Evolutionary conservation across 37 sponge, comb jelly and placozoan genomes (phyloP).

Genomic region (Cliona cf. orientalis): DNA sequence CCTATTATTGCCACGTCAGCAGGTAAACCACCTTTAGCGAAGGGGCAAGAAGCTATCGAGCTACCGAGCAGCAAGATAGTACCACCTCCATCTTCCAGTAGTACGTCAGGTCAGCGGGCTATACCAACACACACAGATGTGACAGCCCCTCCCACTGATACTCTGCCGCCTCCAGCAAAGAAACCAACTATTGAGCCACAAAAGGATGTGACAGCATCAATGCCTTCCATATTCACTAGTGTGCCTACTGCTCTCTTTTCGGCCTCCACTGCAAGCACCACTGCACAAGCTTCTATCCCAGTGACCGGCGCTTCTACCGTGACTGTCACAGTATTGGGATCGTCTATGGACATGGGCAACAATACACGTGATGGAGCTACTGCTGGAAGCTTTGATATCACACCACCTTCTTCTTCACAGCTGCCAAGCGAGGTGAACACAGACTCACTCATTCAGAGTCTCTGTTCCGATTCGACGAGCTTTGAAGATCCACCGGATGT

Average conservation of each 20-base stretch:
- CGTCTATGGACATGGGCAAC: neutral
- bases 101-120: neutral
- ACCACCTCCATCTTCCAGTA: neutral
- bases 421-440: neutral
- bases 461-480: slow-evolving; percentile 4
- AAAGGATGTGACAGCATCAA: no score
- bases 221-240: no score
- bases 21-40: neutral
- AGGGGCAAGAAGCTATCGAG: neutral
- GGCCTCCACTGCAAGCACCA: no score
- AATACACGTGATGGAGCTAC: neutral
- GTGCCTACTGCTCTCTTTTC: no score
- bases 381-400: neutral
- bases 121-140: neutral
- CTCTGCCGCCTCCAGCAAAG: no score
- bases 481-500: no score
- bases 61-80: neutral
- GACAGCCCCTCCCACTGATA: neutral
- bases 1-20: neutral
- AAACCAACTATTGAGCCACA: no score
- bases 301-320: no score
- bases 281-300: no score
- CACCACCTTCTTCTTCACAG: neutral
- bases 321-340: no score
- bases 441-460: slow-evolving; percentile 13